A percentile compares a stretch with the other conserved stretches of the same genome.
phyloP scores from a whole-genome alignment of 2,113 vertebrate genomes.

The Silurus meridionalis region DNA sequence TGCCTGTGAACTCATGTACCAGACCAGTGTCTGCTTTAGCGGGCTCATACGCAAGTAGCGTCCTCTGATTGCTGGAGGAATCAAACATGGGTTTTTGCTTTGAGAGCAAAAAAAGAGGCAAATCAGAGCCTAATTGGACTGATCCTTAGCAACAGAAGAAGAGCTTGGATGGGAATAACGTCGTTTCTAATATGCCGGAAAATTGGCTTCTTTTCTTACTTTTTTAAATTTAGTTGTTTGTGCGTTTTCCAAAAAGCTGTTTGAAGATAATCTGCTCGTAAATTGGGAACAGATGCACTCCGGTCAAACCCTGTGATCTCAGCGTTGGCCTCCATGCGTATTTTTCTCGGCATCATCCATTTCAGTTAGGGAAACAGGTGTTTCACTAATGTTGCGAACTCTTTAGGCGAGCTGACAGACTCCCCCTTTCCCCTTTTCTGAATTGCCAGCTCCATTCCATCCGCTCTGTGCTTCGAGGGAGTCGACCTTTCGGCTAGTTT shows the following conservation, averaged over 20 bases:
- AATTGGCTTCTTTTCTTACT: neutral
- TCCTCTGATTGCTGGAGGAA: neutral
- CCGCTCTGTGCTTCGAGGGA: neutral
- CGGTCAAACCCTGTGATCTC: neutral
- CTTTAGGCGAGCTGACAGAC: constrained; percentile 15
- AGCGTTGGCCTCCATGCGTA: neutral
- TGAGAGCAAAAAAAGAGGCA: neutral
- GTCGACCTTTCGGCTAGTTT: constrained; percentile 23
- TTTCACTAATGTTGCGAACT: constrained; percentile 26
- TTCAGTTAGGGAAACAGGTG: constrained; percentile 38
- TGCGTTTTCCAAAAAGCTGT: neutral
- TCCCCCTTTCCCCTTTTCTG: neutral
- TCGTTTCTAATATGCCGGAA: neutral
- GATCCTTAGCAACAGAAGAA: neutral
- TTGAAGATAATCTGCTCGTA: constrained; percentile 1
- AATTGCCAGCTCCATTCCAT: neutral
- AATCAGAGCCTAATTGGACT: neutral
- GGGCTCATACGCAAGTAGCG: neutral
- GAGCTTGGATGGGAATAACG: neutral
- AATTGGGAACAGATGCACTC: neutral
- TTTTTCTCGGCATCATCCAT: neutral
- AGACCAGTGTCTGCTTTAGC: neutral
- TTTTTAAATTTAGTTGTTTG: neutral
- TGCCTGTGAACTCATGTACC: neutral
- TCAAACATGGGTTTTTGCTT: neutral